phyloP scores from a whole-genome alignment of 2,888 invertebrate genomes.

The Glaucopsyche alexis region DNA sequence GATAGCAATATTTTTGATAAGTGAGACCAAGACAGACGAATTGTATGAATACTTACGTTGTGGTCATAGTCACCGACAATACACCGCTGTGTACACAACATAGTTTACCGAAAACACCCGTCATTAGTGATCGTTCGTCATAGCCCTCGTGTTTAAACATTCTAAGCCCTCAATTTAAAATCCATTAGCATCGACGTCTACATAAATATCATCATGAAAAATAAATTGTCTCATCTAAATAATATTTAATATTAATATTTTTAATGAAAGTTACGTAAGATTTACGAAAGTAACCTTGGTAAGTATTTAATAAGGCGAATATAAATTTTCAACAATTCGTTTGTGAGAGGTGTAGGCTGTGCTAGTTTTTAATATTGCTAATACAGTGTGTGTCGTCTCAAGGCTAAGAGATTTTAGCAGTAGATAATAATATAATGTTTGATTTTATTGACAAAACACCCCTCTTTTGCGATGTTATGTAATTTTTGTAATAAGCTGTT shows the following conservation, averaged over 20 bases:
- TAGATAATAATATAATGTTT: no score
- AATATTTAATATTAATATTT: background rate
- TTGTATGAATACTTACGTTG: no score
- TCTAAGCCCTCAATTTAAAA: slow-evolving; percentile 27
- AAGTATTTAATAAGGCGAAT: background rate
- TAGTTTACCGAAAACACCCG: background rate
- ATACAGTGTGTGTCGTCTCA: no score
- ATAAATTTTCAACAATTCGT: background rate
- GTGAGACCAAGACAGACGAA: no score
- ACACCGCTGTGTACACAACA: background rate
- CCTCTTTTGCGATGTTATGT: no score
- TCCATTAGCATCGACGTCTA: slow-evolving; percentile 21
- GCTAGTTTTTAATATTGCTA: no score
- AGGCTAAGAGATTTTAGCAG: no score
- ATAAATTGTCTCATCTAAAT: background rate
- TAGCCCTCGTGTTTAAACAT: slow-evolving; percentile 4
- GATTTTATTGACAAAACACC: no score
- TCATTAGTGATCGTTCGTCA: slow-evolving; percentile 13
- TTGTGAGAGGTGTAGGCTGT: no score
- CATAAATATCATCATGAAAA: background rate
- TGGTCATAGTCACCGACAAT: background rate
- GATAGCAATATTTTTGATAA: no score
- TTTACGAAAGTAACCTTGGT: background rate
- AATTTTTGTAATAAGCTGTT: no score
- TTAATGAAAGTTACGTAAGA: background rate